Evolutionary conservation across 2,797 vertebrate species (phyloP).

Genomic region (Nyctibius grandis): DNA sequence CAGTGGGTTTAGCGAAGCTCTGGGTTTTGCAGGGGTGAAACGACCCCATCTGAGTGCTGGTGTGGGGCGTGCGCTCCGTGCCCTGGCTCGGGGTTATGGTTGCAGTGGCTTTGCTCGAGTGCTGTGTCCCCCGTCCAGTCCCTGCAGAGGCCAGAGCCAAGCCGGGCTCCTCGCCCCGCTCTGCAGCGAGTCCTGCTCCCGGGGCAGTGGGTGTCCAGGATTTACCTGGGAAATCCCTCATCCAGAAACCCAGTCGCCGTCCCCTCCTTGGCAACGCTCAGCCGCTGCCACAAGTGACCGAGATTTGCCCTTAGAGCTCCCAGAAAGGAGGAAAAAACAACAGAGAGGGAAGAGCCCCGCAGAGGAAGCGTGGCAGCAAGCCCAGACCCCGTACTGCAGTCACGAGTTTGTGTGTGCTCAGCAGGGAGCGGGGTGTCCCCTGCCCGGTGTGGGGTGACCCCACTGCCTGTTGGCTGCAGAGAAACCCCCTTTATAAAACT

Average conservation of each 20-base stretch:
- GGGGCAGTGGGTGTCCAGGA: neutral
- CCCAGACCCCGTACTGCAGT: neutral
- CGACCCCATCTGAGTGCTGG: rapidly evolving
- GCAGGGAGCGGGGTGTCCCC: neutral
- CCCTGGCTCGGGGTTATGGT: rapidly evolving
- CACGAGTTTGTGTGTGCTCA: neutral
- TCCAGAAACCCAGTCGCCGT: neutral
- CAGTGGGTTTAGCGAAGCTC: neutral
- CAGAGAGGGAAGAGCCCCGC: neutral
- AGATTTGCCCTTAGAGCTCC: neutral
- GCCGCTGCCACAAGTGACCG: rapidly evolving
- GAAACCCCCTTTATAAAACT: neutral
- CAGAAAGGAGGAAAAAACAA: neutral
- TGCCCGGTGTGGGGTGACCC: neutral
- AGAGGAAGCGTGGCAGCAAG: slow-evolving; percentile 9
- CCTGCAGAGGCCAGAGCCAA: rapidly evolving
- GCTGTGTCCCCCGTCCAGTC: neutral
- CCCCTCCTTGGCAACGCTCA: rapidly evolving
- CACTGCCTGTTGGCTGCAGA: neutral
- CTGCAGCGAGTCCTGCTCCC: rapidly evolving
- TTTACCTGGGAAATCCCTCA: neutral
- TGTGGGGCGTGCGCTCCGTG: rapidly evolving
- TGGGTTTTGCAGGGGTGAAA: neutral
- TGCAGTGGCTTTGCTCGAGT: neutral
- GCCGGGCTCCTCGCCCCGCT: rapidly evolving